Conservation (phyloP, 64 coral and sea anemone species). For the Dendrophyllia cribrosa region DNA sequence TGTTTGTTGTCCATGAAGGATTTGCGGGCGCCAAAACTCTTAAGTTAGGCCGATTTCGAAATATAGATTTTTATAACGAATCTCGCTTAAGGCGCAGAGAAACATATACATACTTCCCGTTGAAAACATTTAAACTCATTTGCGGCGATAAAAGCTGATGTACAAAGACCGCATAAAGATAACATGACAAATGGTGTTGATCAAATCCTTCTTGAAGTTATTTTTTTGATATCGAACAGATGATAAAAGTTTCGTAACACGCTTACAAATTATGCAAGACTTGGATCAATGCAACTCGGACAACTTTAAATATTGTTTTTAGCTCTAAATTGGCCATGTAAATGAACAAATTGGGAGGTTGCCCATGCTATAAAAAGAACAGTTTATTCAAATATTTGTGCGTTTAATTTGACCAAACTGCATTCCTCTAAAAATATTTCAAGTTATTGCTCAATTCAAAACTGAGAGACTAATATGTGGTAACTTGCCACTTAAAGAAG, state of each 20-base stretch:
- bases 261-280: no score
- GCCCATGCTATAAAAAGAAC: background rate
- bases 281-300: no score
- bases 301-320: background rate
- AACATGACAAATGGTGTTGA: background rate
- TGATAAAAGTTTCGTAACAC: background rate
- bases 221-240: background rate
- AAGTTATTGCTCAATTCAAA: background rate
- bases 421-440: background rate
- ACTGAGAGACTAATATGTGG: background rate
- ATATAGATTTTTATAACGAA: background rate
- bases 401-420: background rate
- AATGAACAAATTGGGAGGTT: background rate
- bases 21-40: slow-evolving; percentile 51
- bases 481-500: background rate
- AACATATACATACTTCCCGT: slow-evolving; percentile 11
- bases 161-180: background rate
- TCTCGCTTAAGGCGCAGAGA: background rate
- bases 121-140: slow-evolving; percentile 6
- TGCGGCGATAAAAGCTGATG: background rate
- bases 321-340: background rate
- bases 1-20: background rate
- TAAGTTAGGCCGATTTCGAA: slow-evolving; percentile 45
- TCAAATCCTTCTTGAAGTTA: background rate
- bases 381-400: background rate